These are phyloP conservation scores for Notechis scutatus DNA, from an alignment of 2,113 vertebrate species.

Conservation along the genomic window DNA sequence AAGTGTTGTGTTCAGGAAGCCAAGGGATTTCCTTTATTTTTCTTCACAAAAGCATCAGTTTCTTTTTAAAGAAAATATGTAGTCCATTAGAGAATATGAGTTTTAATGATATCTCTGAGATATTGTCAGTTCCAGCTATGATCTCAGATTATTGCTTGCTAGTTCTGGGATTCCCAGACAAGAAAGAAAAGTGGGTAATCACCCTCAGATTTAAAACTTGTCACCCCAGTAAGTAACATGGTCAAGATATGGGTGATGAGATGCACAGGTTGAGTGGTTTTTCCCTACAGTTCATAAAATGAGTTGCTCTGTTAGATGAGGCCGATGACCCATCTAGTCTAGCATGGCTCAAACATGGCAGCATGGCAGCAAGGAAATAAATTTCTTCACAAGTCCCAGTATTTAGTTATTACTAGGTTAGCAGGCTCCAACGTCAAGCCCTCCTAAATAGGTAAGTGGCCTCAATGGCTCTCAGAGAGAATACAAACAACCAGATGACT, in stretches of 20 bases:
- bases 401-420: neutral
- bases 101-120: constrained; percentile 27
- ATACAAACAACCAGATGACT: neutral
- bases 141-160: constrained; percentile 2
- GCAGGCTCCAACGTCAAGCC: neutral
- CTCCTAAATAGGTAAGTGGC: too few relatives aligned
- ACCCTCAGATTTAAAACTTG: neutral
- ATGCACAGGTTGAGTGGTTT: neutral
- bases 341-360: neutral
- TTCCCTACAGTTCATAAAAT: neutral
- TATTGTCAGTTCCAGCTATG: neutral
- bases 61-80: neutral
- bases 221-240: neutral
- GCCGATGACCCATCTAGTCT: neutral
- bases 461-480: too few relatives aligned
- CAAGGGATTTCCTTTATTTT: constrained; percentile 52
- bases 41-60: constrained; percentile 50
- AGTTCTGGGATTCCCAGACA: constrained; percentile 25
- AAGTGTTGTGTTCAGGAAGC: constrained; percentile 51
- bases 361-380: neutral
- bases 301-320: neutral
- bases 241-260: neutral
- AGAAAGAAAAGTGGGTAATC: constrained; percentile 1
- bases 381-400: neutral
- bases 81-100: neutral